A percentile compares a stretch with the other conserved stretches of the same genome.
These are phyloP conservation scores for Hephaestus fuliginosus DNA, from an alignment of 2,797 vertebrate species.

Conservation along the genomic window DNA sequence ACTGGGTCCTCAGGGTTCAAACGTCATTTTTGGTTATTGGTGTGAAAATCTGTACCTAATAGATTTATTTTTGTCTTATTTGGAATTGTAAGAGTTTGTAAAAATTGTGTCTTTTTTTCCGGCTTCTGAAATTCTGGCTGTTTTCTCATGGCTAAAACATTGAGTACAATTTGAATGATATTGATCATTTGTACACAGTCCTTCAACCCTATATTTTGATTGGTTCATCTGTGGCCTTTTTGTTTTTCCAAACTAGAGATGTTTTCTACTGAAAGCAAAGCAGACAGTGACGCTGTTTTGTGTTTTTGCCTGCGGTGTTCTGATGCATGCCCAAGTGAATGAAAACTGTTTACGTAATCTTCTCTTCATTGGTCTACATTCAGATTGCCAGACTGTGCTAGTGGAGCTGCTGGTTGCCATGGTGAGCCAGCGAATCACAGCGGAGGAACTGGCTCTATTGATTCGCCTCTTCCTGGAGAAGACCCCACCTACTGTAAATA, in stretches of 20 bases:
- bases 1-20: slow-evolving; percentile 38
- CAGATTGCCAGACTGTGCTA: slow-evolving; percentile 92
- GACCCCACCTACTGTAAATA: slow-evolving; percentile 93
- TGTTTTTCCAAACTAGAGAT: background rate
- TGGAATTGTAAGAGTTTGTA: slow-evolving; percentile 5
- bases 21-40: slow-evolving; percentile 17
- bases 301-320: slow-evolving; percentile 30
- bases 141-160: background rate
- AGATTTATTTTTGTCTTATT: slow-evolving; percentile 11
- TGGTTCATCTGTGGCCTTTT: background rate
- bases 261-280: background rate
- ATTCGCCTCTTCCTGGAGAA: slow-evolving; percentile 95
- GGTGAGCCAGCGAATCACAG: slow-evolving; percentile 92
- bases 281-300: slow-evolving; percentile 15
- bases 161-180: background rate
- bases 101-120: background rate
- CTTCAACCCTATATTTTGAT: background rate
- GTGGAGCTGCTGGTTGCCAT: slow-evolving; percentile 94
- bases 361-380: slow-evolving; percentile 55
- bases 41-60: background rate
- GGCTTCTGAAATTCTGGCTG: slow-evolving; percentile 1
- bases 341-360: slow-evolving; percentile 55
- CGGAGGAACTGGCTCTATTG: slow-evolving; percentile 94
- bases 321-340: slow-evolving; percentile 35
- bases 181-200: background rate